Base-by-base conservation (phyloP, 2,113 vertebrate species). In the Callithrix jacchus region DNA sequence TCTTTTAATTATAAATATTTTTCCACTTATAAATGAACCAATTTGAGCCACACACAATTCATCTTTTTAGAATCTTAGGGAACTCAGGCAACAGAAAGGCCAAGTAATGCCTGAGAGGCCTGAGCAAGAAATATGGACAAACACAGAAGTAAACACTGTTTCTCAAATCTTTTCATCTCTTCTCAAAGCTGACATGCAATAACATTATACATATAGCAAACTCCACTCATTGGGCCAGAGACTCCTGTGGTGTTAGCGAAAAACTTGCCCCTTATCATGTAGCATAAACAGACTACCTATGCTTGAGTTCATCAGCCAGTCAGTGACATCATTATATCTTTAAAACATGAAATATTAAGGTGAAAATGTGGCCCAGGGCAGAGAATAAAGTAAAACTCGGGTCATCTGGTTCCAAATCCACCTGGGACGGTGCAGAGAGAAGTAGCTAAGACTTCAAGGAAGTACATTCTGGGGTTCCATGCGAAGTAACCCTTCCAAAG, bases 201-300 rank as follows among this genome's bases (percentile, higher is more conserved):
- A 40, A 56, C 21, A 0, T 16, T 4, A 14, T 1, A 95, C 18
- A 42, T 99, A 99, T 99, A 98, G 99, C 99, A 99, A 99, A 99
- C 98, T 40, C 99, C 99, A 99, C 97, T 99, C 99, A 99, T 23
- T 8, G 98, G 98, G 98, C 97, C 86, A 81, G 94, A 98, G 97
- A 95, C 98, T 98, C 98, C 98, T 84, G 97, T 98, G 99, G 99
- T 47, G 98, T 98, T 98, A 99, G 99, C 97, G 97, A 99, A 98
- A 99, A 98, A n/a, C 99, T 98, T 6, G 96, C 96, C 32, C 1
- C 99, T 98, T 96, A 32, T 99, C 96, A 32, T 99, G 66, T 99
- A 82, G 99, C 99, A 99, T 99, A 99, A 83, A 99, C 99, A 99
- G 99, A 99, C 99, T 97, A 99, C 99, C 99, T 99, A 99, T 99